phyloP scores from a whole-genome alignment of 2,888 invertebrate genomes.

The Epiblema foenella region DNA sequence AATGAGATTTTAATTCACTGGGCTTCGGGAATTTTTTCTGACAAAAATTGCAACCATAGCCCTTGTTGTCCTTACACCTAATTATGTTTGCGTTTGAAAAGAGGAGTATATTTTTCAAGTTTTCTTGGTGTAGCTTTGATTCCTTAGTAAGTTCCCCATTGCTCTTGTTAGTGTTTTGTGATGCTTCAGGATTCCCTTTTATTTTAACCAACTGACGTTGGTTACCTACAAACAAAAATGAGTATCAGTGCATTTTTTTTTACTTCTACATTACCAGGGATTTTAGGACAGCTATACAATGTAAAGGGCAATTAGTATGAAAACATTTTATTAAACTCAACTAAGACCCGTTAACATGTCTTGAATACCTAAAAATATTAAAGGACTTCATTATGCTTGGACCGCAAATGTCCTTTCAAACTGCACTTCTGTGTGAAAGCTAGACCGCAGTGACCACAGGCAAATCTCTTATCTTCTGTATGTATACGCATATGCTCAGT shows the following conservation, averaged over 20 bases:
- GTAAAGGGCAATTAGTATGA: slow-evolving; percentile 6
- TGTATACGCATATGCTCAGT: slow-evolving; percentile 66
- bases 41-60: slow-evolving; percentile 57
- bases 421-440: slow-evolving; percentile 65
- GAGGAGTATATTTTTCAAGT: slow-evolving; percentile 49
- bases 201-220: slow-evolving; percentile 21
- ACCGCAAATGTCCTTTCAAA: slow-evolving; percentile 70
- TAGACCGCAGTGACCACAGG: slow-evolving; percentile 58
- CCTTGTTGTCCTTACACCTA: slow-evolving; percentile 49
- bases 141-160: slow-evolving; percentile 37
- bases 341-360: slow-evolving; percentile 9
- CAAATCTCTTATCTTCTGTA: slow-evolving; percentile 57
- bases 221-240: slow-evolving; percentile 42
- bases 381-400: slow-evolving; percentile 53
- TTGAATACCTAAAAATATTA: background rate
- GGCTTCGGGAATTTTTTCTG: slow-evolving; percentile 51
- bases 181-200: slow-evolving; percentile 32
- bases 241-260: slow-evolving; percentile 21
- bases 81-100: slow-evolving; percentile 55
- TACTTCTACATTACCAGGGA: background rate
- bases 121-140: slow-evolving; percentile 47
- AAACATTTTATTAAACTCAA: slow-evolving; percentile 19
- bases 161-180: slow-evolving; percentile 46
- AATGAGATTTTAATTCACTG: slow-evolving; percentile 55
- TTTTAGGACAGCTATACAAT: background rate